These are phyloP conservation scores for Crioceris asparagi DNA, from an alignment of 2,888 invertebrate genomes.

Conservation along the genomic window DNA sequence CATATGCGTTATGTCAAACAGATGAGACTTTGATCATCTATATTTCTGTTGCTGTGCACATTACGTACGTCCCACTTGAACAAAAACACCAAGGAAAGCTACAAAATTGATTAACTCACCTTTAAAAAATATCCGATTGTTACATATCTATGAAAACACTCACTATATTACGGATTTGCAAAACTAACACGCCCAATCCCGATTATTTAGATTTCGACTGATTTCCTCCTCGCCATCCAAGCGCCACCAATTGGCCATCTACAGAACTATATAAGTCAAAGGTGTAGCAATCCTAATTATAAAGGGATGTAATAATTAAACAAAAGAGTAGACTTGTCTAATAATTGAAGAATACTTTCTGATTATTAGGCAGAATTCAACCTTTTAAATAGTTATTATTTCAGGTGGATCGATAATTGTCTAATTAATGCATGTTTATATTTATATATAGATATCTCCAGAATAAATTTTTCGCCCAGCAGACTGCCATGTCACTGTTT, in stretches of 20 bases:
- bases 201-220: conserved; percentile 32
- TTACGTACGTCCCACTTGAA: conserved; percentile 5
- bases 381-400: no score
- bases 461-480: no score
- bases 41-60: conserved; percentile 14
- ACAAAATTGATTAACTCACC: conserved; percentile 24
- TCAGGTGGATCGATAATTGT: no score
- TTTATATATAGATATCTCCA: no score
- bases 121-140: conserved; percentile 25
- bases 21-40: conserved; percentile 26
- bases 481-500: no score
- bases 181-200: conserved; percentile 35
- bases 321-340: no score
- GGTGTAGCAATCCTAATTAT: no score
- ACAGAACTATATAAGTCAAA: not conserved
- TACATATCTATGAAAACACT: conserved; percentile 34
- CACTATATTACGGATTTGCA: conserved; percentile 30
- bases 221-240: conserved; percentile 12
- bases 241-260: not conserved
- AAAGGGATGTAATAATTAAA: no score
- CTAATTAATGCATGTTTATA: no score
- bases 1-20: conserved; percentile 21
- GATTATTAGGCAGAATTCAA: no score
- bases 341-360: no score
- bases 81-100: conserved; percentile 11